phyloP scores from a whole-genome alignment of 2,113 vertebrate genomes.

The Megaceryle maxima region DNA sequence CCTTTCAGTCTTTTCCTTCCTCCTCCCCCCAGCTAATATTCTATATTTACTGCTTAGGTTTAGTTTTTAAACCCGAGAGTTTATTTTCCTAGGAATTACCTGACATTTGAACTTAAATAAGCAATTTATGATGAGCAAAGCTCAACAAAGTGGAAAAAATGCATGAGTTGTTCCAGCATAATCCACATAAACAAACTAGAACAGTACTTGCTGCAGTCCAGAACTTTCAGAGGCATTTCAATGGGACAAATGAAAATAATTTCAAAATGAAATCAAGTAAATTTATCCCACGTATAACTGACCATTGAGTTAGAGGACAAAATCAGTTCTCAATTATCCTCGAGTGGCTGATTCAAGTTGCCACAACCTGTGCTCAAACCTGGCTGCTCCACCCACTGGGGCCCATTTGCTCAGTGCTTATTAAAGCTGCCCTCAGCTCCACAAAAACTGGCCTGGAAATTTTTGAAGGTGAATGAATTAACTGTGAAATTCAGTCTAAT shows the following conservation, averaged over 20 bases:
- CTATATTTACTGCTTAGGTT: background rate
- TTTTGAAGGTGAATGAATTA: background rate
- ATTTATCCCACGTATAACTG: background rate
- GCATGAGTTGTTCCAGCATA: background rate
- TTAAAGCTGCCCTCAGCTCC: background rate
- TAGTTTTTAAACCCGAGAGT: background rate
- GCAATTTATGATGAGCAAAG: background rate
- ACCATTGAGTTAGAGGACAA: background rate
- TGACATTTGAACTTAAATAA: conserved; percentile 18
- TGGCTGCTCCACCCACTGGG: background rate
- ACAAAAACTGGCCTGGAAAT: background rate
- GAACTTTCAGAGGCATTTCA: background rate
- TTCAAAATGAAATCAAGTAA: background rate
- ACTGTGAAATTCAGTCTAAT: background rate
- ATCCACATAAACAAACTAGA: background rate
- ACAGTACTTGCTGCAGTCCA: background rate
- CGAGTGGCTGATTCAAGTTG: background rate
- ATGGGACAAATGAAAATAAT: background rate
- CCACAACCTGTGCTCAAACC: background rate
- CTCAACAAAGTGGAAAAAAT: background rate
- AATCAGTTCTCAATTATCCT: background rate
- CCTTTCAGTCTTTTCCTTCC: background rate
- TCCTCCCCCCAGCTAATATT: background rate
- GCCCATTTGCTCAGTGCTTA: background rate
- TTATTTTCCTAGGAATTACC: background rate